phyloP scores from a whole-genome alignment of 64 coral and sea anemone species.

The Montipora efflorescens region DNA sequence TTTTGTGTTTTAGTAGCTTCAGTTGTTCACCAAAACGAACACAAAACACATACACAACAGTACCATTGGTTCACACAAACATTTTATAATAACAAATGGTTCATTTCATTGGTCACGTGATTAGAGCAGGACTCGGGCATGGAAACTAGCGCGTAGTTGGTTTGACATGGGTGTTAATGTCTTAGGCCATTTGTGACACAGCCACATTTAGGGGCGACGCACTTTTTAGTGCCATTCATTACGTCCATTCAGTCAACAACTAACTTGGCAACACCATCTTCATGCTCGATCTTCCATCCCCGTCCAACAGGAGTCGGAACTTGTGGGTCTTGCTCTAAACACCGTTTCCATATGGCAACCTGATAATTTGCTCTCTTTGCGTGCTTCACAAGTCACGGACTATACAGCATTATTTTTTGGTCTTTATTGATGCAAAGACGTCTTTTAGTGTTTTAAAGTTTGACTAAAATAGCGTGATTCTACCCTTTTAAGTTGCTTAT shows the following conservation, averaged over 20 bases:
- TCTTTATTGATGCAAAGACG: no score
- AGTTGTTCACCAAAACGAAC: background rate
- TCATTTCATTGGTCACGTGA: background rate
- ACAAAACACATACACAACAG: background rate
- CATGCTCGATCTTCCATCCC: no score
- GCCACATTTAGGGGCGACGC: no score
- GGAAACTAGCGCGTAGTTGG: background rate
- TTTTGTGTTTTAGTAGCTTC: background rate
- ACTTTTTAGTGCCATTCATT: no score
- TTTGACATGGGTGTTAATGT: background rate
- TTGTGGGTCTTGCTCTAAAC: background rate
- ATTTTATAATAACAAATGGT: background rate
- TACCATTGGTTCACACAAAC: background rate
- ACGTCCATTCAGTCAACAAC: no score
- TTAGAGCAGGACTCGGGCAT: background rate
- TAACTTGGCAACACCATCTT: no score
- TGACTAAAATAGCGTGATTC: no score
- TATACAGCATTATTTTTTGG: no score
- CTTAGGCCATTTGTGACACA: no score
- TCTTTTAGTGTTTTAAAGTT: no score
- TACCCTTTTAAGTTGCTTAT: no score
- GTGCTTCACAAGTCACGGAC: background rate
- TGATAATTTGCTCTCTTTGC: slow-evolving; percentile 30
- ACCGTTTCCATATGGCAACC: background rate
- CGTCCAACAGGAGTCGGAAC: background rate